Evolutionary conservation across 2,797 vertebrate genomes (phyloP), one percentile per base, ranked within the genome.

Genomic region (Etheostoma perlongum): DNA sequence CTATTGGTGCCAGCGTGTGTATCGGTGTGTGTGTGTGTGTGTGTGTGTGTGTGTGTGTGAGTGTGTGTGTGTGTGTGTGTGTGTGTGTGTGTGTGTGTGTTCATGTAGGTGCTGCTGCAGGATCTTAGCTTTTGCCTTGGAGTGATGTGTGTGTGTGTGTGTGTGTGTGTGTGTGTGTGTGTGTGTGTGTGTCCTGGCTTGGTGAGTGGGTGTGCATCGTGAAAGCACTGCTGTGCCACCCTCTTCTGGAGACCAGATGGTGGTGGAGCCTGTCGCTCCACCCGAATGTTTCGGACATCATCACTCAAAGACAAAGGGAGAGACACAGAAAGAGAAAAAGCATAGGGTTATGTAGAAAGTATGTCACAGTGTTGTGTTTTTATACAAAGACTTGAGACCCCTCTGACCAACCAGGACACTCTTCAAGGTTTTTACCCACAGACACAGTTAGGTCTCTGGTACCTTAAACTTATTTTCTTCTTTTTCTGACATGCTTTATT

Each of bases 241-340:
- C 74, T 85, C 84, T 89, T 83, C 80, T 87, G 78, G 81, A 77
- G 85, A 87, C 91, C 92, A 93, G 92, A 93, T 93, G 90, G 93
- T 82, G 86, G 80, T 47, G 65, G 77, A 79, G 74, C 60, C 18
- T 40, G 75, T 79, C 36, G 70, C 84, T 81, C 74, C 85, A 83
- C 85, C 85, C 66, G 4, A 85, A 73, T 83, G 78, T 79, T 85
- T 62, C 62, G 86, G 88, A 89, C 83, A 89, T 88, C 74, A 79
- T 70, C 70, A 60, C 77, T 66, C 64, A 76, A 59, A 81, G 40
- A 85, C 64, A 77, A 62, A 63, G 25, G 15, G 14, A 19, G 14
- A 30, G 55, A 23, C 13, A 66, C 25, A 33, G 61, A 51, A 7
- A 30, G 54, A 54, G n/a, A n/a, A 49, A n/a, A 30, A 42, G n/a